Conservation (phyloP, 2,113 vertebrate genomes). For the Gallinago jamesoni region DNA sequence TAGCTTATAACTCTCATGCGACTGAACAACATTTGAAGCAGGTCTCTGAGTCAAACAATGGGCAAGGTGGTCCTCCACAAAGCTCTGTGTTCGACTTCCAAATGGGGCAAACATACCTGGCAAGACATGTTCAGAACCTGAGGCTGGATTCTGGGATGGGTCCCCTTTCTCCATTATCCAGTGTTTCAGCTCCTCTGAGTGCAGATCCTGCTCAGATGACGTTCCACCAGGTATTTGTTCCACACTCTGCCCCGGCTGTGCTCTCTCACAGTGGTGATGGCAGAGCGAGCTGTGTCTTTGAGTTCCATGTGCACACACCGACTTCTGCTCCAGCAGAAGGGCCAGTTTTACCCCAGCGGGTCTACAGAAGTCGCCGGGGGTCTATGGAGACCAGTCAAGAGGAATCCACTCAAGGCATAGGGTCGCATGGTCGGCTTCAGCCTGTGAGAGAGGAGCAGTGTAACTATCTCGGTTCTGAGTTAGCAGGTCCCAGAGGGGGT, state of each 20-base stretch:
- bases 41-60: conserved; percentile 74
- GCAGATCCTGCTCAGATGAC: conserved; percentile 75
- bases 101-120: conserved; percentile 78
- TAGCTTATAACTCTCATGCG: conserved; percentile 62
- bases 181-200: conserved; percentile 75
- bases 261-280: conserved; percentile 80
- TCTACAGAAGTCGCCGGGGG: conserved; percentile 83
- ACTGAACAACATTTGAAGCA: conserved; percentile 71
- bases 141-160: conserved; percentile 77
- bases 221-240: conserved; percentile 85
- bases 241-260: conserved; percentile 89
- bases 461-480: conserved; percentile 80
- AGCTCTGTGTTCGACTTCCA: conserved; percentile 86
- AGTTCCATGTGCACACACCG: conserved; percentile 85
- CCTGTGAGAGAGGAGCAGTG: conserved; percentile 93
- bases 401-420: conserved; percentile 74
- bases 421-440: conserved; percentile 83
- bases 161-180: conserved; percentile 74
- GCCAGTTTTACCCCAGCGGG: conserved; percentile 76
- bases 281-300: conserved; percentile 84
- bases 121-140: conserved; percentile 81
- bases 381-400: conserved; percentile 88
- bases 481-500: conserved; percentile 80
- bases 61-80: conserved; percentile 74
- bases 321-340: conserved; percentile 81